Conservation (phyloP, 2,797 vertebrate species). For the Acanthornis magna region DNA sequence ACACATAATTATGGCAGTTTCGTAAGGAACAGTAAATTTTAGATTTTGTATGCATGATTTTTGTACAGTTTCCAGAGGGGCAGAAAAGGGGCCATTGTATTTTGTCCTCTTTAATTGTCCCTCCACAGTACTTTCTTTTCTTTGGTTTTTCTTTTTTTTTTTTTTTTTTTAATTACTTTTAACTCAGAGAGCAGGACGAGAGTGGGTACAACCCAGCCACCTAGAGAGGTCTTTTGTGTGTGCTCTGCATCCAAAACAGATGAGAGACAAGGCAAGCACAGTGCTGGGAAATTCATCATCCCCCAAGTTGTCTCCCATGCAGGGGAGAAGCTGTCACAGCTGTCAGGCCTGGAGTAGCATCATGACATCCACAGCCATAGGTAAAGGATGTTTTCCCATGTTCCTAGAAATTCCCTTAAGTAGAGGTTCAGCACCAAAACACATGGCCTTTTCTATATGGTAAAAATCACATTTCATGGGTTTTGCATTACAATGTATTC, state of each 20-base stretch:
- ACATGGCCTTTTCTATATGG: rapidly evolving
- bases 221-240: neutral
- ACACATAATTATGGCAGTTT: neutral
- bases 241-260: neutral
- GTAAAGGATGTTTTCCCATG: neutral
- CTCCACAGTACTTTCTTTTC: neutral
- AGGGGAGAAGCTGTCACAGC: neutral
- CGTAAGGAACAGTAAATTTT: neutral
- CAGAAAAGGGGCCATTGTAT: neutral
- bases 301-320: rapidly evolving
- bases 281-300: neutral
- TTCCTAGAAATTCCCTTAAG: neutral
- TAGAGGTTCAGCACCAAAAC: neutral
- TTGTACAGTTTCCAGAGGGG: neutral
- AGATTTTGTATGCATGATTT: neutral
- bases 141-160: neutral
- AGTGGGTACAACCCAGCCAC: neutral
- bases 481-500: neutral
- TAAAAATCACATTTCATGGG: neutral
- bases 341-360: neutral
- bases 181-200: neutral
- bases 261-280: neutral
- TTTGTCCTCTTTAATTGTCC: neutral
- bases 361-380: neutral
- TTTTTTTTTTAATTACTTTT: neutral